Evolutionary conservation across 2,888 invertebrate genomes (phyloP).

Genomic region (Drosophila nr. perissopoda): DNA sequence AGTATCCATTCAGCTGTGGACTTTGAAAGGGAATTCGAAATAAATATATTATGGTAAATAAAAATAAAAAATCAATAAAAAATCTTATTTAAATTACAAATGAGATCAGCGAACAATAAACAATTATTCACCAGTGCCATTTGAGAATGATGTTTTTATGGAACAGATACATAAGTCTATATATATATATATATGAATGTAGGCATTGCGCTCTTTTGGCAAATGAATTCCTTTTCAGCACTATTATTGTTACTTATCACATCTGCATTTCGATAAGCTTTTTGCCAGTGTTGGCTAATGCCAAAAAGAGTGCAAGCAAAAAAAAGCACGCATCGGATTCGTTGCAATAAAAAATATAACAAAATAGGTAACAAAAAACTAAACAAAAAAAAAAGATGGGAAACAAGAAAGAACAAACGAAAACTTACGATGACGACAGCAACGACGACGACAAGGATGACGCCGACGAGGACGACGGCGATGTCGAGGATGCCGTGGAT

Average conservation of each 20-base stretch:
- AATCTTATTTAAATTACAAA: not conserved
- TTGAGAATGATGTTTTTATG: no score
- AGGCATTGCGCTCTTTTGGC: not conserved
- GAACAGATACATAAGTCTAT: not conserved
- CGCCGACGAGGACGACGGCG: slow-evolving; percentile 36
- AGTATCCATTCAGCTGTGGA: not conserved
- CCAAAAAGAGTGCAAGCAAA: slow-evolving; percentile 12
- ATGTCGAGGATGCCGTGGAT: slow-evolving; percentile 46
- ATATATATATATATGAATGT: not conserved
- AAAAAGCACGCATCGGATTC: slow-evolving; percentile 20
- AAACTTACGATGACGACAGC: slow-evolving; percentile 69
- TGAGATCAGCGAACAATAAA: not conserved
- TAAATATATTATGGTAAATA: not conserved
- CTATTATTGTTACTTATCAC: no score
- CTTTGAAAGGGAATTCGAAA: no score
- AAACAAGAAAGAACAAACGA: slow-evolving; percentile 36
- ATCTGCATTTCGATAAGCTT: not conserved
- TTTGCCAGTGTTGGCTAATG: slow-evolving; percentile 28
- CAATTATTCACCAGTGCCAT: not conserved
- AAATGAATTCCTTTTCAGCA: not conserved
- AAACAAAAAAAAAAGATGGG: not conserved
- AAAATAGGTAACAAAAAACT: slow-evolving; percentile 23
- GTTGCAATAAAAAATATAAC: slow-evolving; percentile 19
- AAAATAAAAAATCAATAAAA: not conserved
- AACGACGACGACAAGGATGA: slow-evolving; percentile 34